Percentiles rank a stretch among this genome's conserved stretches.
Evolutionary conservation across 2,888 invertebrate species (phyloP).

Genomic region (Octonoba sinensis): DNA sequence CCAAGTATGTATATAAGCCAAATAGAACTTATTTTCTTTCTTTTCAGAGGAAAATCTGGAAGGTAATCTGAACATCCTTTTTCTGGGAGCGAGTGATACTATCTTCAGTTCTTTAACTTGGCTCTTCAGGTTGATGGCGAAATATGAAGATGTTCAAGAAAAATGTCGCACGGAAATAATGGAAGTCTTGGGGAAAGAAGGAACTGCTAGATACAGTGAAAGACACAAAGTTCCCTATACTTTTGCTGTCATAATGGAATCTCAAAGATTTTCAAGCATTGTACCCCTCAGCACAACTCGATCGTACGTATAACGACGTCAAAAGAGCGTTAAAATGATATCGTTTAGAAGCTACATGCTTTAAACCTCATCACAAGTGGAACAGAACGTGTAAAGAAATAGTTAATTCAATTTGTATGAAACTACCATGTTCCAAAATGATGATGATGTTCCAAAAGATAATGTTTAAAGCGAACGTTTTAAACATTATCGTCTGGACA

Average conservation of each 20-base stretch:
- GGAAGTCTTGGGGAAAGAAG: slow-evolving; percentile 75
- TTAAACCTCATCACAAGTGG: neutral
- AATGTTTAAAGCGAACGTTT: too few species aligned
- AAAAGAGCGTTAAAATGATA: neutral
- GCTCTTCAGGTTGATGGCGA: slow-evolving; percentile 75
- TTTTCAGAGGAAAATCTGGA: slow-evolving; percentile 30
- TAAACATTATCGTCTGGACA: too few species aligned
- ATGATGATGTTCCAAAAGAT: too few species aligned
- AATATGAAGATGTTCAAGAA: slow-evolving; percentile 75
- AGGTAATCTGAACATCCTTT: slow-evolving; percentile 34
- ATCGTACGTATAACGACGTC: slow-evolving; percentile 27
- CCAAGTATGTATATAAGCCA: neutral
- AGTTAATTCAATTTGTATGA: too few species aligned
- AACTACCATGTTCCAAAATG: too few species aligned
- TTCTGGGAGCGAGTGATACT: slow-evolving; percentile 40
- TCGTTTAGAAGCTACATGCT: neutral
- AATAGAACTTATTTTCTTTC: neutral
- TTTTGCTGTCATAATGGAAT: slow-evolving; percentile 83
- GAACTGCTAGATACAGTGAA: slow-evolving; percentile 75
- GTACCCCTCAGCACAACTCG: slow-evolving; percentile 63
- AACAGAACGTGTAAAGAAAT: neutral
- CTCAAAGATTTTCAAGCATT: slow-evolving; percentile 79
- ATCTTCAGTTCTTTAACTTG: slow-evolving; percentile 56
- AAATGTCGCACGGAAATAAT: slow-evolving; percentile 77
- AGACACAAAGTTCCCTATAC: slow-evolving; percentile 83